A percentile compares a stretch with the other conserved stretches of the same genome.
phyloP scores from a whole-genome alignment of 2,113 vertebrate genomes.

The Tragelaphus imberbis region DNA sequence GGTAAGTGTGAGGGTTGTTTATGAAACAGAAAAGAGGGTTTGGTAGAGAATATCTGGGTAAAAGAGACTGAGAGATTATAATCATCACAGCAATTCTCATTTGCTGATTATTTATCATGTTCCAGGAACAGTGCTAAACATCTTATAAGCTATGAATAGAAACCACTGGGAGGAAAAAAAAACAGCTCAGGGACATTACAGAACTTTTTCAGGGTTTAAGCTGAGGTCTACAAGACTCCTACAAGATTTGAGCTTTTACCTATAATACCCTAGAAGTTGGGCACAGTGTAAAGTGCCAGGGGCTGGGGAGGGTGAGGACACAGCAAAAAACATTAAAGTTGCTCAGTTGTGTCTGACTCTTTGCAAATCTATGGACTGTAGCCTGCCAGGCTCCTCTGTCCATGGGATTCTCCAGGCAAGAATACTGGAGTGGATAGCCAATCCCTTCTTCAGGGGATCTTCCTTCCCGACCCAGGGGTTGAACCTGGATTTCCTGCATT shows the following conservation, averaged over 20 bases:
- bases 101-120: neutral
- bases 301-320: neutral
- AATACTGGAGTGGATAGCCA: neutral
- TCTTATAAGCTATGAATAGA: neutral
- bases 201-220: neutral
- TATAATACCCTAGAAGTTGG: neutral
- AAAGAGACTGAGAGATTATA: neutral
- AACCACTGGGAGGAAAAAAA: neutral
- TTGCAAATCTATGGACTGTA: neutral
- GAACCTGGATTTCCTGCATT: neutral
- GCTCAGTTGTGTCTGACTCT: neutral
- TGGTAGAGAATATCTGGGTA: neutral
- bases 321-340: neutral
- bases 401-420: neutral
- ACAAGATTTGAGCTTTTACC: neutral
- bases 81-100: neutral
- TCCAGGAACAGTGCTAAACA: neutral
- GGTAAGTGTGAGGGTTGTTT: neutral
- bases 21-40: neutral
- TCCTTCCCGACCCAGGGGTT: neutral
- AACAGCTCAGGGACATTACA: neutral
- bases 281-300: neutral
- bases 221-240: neutral
- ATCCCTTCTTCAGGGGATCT: neutral
- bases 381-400: neutral